These are phyloP conservation scores for Sturmia bella DNA, from an alignment of 2,888 invertebrate genomes.

Conservation along the genomic window DNA sequence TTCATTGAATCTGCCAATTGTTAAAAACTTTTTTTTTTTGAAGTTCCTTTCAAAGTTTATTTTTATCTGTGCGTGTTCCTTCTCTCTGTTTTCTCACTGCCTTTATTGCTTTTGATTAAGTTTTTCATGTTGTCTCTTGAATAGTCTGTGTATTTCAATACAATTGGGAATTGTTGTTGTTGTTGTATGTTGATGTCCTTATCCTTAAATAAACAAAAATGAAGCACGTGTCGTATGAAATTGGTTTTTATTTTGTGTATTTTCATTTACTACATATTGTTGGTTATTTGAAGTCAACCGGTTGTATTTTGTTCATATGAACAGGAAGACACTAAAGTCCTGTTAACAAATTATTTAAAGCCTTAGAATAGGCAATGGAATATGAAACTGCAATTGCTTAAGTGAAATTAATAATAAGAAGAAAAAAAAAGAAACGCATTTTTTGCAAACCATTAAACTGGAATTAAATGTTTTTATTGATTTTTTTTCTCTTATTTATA, in stretches of 20 bases:
- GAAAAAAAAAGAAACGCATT: constrained; percentile 9
- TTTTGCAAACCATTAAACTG: background rate
- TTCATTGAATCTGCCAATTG: constrained; percentile 32
- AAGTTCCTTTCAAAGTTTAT: constrained; percentile 31
- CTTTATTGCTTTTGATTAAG: constrained; percentile 63
- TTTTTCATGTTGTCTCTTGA: constrained; percentile 56
- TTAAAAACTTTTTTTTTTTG: constrained; percentile 24
- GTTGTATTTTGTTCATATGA: background rate
- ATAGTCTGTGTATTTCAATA: constrained; percentile 55
- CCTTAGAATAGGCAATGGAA: constrained; percentile 7
- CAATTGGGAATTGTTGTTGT: constrained; percentile 47
- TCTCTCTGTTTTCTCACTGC: background rate
- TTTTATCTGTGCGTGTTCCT: constrained; percentile 10
- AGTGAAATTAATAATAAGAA: background rate
- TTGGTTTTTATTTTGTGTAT: constrained; percentile 42
- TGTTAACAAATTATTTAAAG: constrained; percentile 34
- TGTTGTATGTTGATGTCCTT: constrained; percentile 40
- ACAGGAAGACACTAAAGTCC: constrained; percentile 14
- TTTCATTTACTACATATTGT: background rate
- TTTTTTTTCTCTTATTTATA: constrained; percentile 26
- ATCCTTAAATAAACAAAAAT: constrained; percentile 52
- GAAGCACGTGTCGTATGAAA: constrained; percentile 57
- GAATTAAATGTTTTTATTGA: constrained; percentile 40
- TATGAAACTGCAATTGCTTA: background rate
- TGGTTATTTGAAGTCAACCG: background rate